Evolutionary conservation across 2,888 invertebrate genomes (phyloP), one percentile per base, ranked within the genome.

Genomic region (Lycaena phlaeas): DNA sequence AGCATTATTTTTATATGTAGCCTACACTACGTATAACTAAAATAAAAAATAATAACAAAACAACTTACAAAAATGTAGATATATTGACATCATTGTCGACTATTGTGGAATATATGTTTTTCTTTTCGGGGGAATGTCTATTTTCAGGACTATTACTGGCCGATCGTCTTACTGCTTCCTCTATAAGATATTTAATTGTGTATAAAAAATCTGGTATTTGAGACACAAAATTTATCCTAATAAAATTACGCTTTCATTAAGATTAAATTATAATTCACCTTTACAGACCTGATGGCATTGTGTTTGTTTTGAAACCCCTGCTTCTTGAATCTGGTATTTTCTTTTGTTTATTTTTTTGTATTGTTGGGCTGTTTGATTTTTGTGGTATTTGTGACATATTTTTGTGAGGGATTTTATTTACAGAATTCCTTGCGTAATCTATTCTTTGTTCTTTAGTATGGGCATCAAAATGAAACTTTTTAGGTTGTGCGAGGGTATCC

Each of bases 201-300:
- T n/a, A n/a, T n/a, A n/a, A n/a, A n/a, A n/a, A n/a, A n/a, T n/a
- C n/a, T n/a, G n/a, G n/a, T n/a, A n/a, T 14, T 15, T 7, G 14
- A n/a, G 2, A 4, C n/a, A n/a, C 4, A 4, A 30, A 5, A n/a
- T 9, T 29, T 14, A 10, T 30, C n/a, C 15, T 30, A 14, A 14
- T 30, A 10, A 15, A 15, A 30, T 30, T 15, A 30, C n/a, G n/a
- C n/a, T n/a, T n/a, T n/a, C n/a, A n/a, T n/a, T n/a, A n/a, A n/a
- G n/a, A n/a, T 17, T 1, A 15, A 51, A 58, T 52, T 47, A 51
- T 51, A 68, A 74, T 74, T 75, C 74, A 75, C 76, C 76, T 76
- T 75, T 77, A 79, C 79, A 71, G 71, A 81, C 81, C 81, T 68
- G 54, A 52, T 64, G n/a, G n/a, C n/a, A 4, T 10, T n/a, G 14